These are phyloP conservation scores for rat (Rattus norvegicus) DNA, from an alignment of 2,113 vertebrate genomes.

Conservation along the genomic window DNA sequence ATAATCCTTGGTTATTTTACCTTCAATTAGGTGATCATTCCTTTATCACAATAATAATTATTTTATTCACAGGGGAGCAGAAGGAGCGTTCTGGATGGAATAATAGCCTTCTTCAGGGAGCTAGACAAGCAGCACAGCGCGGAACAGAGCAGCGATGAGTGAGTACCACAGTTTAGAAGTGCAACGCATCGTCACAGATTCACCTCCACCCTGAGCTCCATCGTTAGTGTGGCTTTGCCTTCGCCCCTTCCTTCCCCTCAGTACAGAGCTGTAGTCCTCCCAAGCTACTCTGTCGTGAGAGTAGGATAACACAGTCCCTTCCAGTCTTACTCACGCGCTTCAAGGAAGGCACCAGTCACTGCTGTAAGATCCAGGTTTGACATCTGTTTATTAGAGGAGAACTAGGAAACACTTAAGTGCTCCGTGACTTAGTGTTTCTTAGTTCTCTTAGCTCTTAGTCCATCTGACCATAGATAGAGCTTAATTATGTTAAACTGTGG, in stretches of 20 bases:
- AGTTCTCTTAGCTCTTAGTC: no score
- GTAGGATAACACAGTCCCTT: background rate
- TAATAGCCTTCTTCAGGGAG: conserved; percentile 93
- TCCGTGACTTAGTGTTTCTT: no score
- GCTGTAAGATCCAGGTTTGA: background rate
- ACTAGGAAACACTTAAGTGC: background rate
- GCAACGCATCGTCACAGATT: background rate
- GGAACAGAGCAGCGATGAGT: conserved; percentile 91
- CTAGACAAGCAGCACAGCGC: conserved; percentile 90
- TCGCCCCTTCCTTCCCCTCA: background rate
- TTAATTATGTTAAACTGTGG: conserved; percentile 31
- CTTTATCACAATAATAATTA: background rate
- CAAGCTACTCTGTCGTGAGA: background rate
- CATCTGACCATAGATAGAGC: background rate
- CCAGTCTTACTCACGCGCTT: background rate
- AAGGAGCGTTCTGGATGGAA: conserved; percentile 93
- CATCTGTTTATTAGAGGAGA: background rate
- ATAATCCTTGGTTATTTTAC: conserved; percentile 9
- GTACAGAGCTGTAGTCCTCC: background rate
- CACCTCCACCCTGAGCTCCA: background rate
- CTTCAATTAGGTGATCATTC: background rate
- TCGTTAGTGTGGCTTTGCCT: background rate
- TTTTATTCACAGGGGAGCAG: conserved; percentile 91
- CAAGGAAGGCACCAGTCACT: background rate
- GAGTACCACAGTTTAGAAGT: conserved; percentile 79